phyloP scores from a whole-genome alignment of 2,797 vertebrate species.

The Dipus sagitta region DNA sequence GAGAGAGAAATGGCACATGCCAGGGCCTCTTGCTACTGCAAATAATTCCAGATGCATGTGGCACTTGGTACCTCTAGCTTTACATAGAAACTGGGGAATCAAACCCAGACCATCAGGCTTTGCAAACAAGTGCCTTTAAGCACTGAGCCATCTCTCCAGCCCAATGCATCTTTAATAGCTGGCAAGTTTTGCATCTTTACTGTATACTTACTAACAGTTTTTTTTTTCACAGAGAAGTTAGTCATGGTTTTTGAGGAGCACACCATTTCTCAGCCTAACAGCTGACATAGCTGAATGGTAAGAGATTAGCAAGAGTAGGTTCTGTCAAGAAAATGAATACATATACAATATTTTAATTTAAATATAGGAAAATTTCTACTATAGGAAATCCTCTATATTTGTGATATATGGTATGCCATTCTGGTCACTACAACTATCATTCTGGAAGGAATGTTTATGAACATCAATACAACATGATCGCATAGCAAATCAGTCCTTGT shows the following conservation, averaged over 20 bases:
- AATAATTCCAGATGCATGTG: no score
- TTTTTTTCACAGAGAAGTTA: slow-evolving; percentile 32
- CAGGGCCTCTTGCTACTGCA: no score
- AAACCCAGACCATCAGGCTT: no score
- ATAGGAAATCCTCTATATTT: not conserved
- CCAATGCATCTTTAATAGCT: not conserved
- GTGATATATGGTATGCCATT: slow-evolving; percentile 39
- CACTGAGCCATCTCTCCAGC: no score
- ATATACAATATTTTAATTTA: slow-evolving; percentile 52
- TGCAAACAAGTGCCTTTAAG: no score
- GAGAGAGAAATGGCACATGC: no score
- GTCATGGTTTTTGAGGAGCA: not conserved
- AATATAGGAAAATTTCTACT: slow-evolving; percentile 39
- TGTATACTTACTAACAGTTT: not conserved
- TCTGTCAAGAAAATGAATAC: not conserved
- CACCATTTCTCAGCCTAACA: not conserved
- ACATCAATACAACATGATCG: slow-evolving; percentile 67
- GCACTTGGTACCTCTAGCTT: no score
- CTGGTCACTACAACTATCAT: slow-evolving; percentile 47
- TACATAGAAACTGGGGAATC: no score
- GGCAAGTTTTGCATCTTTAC: slow-evolving; percentile 33
- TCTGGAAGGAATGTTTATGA: slow-evolving; percentile 63
- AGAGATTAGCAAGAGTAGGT: not conserved
- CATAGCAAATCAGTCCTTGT: slow-evolving; percentile 6
- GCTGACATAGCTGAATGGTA: not conserved